Conservation (phyloP, 2,888 invertebrate species). For the Cephus sareptanus region DNA sequence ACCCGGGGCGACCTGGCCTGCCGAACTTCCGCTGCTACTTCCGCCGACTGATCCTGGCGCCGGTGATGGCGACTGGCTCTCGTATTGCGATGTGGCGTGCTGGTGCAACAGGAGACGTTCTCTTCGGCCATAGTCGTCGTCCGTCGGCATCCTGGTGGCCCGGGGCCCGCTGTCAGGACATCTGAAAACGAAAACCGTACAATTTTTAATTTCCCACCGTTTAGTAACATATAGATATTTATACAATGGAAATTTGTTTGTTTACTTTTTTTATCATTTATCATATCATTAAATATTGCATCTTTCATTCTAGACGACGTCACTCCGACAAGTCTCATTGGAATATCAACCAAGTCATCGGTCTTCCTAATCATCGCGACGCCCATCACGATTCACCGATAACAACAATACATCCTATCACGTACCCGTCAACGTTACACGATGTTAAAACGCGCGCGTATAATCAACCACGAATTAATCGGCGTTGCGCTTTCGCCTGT, state of each 20-base stretch:
- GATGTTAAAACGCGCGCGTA: conserved; percentile 36
- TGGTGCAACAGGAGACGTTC: conserved; percentile 65
- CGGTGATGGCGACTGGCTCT: conserved; percentile 32
- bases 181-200: conserved; percentile 63
- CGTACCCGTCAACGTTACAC: conserved; percentile 16
- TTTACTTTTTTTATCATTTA: too few relatives aligned
- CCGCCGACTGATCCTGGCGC: conserved; percentile 41
- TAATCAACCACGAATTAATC: conserved; percentile 50
- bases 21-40: conserved; percentile 60
- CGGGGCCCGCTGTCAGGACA: conserved; percentile 76
- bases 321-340: too few relatives aligned
- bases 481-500: conserved; percentile 26
- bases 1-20: conserved; percentile 57
- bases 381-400: too few relatives aligned
- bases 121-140: conserved; percentile 67
- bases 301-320: too few relatives aligned
- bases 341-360: too few relatives aligned
- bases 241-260: too few relatives aligned
- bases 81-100: conserved; percentile 59
- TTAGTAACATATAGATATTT: too few relatives aligned
- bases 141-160: conserved; percentile 74
- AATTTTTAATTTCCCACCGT: too few relatives aligned
- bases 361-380: too few relatives aligned
- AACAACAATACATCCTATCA: neutral
- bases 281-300: too few relatives aligned